Conservation (phyloP, 2,888 invertebrate genomes). For the Masnerella sp. region DNA sequence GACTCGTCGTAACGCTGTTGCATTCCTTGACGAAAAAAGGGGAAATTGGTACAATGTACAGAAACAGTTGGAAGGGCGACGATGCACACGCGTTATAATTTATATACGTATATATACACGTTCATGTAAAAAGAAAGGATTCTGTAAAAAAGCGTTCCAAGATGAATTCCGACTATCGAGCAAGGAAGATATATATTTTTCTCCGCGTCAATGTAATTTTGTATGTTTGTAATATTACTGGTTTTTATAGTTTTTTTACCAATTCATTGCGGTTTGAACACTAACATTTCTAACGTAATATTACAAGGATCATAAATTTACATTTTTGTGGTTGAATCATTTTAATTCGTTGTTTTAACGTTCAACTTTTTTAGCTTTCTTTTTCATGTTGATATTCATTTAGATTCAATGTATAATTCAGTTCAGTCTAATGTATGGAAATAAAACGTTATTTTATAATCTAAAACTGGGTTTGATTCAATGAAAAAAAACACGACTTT, state of each 20-base stretch:
- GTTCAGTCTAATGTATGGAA: conserved; percentile 22
- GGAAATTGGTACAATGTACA: conserved; percentile 55
- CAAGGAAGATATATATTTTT: conserved; percentile 52
- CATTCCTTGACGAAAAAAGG: conserved; percentile 60
- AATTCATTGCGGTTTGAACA: conserved; percentile 4
- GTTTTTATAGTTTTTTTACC: conserved; percentile 20
- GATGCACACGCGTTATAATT: conserved; percentile 50
- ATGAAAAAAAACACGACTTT: neutral
- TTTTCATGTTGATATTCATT: conserved; percentile 5
- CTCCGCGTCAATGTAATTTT: conserved; percentile 42
- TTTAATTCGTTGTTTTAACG: neutral
- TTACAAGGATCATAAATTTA: conserved; percentile 42
- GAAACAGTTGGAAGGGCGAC: conserved; percentile 45
- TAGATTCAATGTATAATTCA: conserved; percentile 12
- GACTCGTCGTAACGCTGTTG: conserved; percentile 39
- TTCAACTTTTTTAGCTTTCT: conserved; percentile 11
- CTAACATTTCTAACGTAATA: conserved; percentile 31
- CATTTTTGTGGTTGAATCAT: conserved; percentile 14
- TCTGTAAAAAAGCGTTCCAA: conserved; percentile 3
- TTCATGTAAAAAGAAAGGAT: conserved; percentile 52
- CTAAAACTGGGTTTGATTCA: neutral
- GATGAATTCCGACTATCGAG: conserved; percentile 46
- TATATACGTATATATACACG: conserved; percentile 53
- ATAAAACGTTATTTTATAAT: conserved; percentile 41
- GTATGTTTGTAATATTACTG: conserved; percentile 51